These are phyloP conservation scores for Corythaixoides concolor DNA, from an alignment of 2,113 vertebrate genomes.

Conservation along the genomic window DNA sequence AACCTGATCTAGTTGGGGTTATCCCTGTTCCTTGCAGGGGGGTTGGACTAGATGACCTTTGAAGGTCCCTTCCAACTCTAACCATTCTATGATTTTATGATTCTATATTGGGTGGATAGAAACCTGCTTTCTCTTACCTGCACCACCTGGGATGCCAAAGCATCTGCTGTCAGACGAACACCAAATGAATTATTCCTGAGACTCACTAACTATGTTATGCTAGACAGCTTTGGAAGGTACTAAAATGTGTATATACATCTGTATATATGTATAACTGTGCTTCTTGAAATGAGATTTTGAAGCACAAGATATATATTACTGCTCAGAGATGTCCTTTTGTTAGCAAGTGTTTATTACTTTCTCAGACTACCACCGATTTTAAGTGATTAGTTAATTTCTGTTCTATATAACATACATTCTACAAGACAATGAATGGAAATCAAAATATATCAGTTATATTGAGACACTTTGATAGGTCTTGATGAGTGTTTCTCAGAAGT, in stretches of 20 bases:
- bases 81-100: too few relatives aligned
- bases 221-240: background rate
- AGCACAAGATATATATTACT: background rate
- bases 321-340: background rate
- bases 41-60: too few relatives aligned
- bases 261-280: background rate
- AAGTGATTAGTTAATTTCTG: background rate
- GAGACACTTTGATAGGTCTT: background rate
- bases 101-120: background rate
- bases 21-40: too few relatives aligned
- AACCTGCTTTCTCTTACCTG: background rate
- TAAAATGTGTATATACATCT: background rate
- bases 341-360: background rate
- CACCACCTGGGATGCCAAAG: background rate
- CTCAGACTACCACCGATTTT: background rate
- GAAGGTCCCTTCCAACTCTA: too few relatives aligned
- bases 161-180: background rate
- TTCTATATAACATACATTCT: background rate
- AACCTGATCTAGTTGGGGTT: too few relatives aligned
- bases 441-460: background rate
- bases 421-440: background rate
- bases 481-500: background rate
- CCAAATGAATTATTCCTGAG: background rate
- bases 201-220: background rate
- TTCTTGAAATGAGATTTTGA: background rate